Conservation (phyloP, 2,888 invertebrate genomes). For the Habrosyne pyritoides region DNA sequence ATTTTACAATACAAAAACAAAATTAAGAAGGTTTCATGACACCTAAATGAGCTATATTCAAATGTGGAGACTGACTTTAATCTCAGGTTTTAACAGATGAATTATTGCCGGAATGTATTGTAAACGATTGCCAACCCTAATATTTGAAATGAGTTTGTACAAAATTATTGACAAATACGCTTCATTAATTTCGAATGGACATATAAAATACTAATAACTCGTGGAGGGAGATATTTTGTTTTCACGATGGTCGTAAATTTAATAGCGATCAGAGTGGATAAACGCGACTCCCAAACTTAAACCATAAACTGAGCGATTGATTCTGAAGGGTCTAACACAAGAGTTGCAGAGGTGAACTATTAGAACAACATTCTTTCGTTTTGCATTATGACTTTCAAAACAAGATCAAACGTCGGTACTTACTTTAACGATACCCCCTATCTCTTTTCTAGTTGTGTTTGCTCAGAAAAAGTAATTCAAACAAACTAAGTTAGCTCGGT, state of each 20-base stretch:
- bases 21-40: no score
- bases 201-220: constrained; percentile 24
- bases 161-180: background rate
- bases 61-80: no score
- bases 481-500: constrained; percentile 36
- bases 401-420: constrained; percentile 19
- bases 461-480: constrained; percentile 40
- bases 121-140: background rate
- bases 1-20: no score
- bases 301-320: constrained; percentile 48
- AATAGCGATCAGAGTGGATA: constrained; percentile 40
- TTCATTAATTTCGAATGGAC: background rate
- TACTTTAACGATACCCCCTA: constrained; percentile 8
- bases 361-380: constrained; percentile 10
- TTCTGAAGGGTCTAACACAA: constrained; percentile 32
- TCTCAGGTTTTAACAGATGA: no score
- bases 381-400: constrained; percentile 25
- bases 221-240: constrained; percentile 30
- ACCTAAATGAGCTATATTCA: no score
- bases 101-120: no score
- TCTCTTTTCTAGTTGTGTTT: constrained; percentile 31
- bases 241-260: constrained; percentile 48
- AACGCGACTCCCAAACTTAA: constrained; percentile 46
- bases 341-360: constrained; percentile 32
- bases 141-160: background rate